Evolutionary conservation across 2,113 vertebrate species (phyloP), one percentile per base, ranked within the genome.

Genomic region (Cyprinus carpio): DNA sequence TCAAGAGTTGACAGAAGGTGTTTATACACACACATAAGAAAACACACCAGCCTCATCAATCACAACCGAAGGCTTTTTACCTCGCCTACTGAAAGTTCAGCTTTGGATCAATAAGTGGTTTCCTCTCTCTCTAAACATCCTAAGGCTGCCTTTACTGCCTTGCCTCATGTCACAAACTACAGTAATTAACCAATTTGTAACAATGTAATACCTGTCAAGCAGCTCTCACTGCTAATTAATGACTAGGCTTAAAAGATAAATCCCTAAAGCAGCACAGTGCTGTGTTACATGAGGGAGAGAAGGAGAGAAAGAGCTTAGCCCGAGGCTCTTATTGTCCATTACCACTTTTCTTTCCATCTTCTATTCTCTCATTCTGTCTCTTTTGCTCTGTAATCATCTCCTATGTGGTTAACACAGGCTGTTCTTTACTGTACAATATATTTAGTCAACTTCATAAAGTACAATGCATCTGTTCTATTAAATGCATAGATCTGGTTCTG

Each of bases 181-280:
- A 29, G 87, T 94, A 94, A 95, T 94, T 93, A 95, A 94, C 90
- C 92, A 93, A 94, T 94, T 92, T 93, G 92, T 94, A 94, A 94
- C 93, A 91, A 93, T 91, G 92, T 91, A 91, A 93, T 92, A 91
- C 92, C 92, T 94, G 94, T 95, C 93, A 93, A 87, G 56, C 69
- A 79, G 89, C 91, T 90, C 51, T 80, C 80, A 18, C 86, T 11
- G 92, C 91, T 94, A 94, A 95, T 94, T 93, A 94, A 95, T 92
- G 91, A 91, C 91, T 91, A 29, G 82, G 84, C 90, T 91, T 84
- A 87, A 87, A 89, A 92, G 91, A 92, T 92, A 92, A 91, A 91
- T 89, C 89, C 91, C 90, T 81, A 84, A 85, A 88, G 87, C 87
- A 84, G 77, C 74, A 86, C 81, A 54, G 82, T 88, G 83, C 56